phyloP scores from a whole-genome alignment of 2,797 vertebrate species.

The Chloroceryle inda region DNA sequence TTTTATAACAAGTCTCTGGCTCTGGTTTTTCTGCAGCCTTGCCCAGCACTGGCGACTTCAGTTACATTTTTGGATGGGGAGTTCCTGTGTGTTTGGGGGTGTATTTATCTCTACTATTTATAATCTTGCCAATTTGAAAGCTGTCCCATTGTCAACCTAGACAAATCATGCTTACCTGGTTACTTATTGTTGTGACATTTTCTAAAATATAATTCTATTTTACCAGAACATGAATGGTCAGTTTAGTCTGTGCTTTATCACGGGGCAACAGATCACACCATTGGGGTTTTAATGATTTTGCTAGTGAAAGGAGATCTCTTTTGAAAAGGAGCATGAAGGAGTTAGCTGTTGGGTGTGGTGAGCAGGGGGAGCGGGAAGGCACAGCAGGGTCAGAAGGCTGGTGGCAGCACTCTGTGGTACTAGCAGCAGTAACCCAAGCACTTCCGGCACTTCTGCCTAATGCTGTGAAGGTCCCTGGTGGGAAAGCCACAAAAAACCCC shows the following conservation, averaged over 20 bases:
- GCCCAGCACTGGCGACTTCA: neutral
- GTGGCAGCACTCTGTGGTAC: rapidly evolving
- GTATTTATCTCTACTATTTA: neutral
- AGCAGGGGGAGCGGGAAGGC: rapidly evolving
- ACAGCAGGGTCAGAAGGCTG: neutral
- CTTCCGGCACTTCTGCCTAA: neutral
- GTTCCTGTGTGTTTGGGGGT: neutral
- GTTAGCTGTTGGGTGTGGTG: neutral
- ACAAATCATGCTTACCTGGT: neutral
- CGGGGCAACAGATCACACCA: neutral
- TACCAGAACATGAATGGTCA: neutral
- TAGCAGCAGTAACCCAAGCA: neutral
- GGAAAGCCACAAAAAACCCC: neutral
- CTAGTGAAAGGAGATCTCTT: neutral
- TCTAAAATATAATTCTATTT: neutral
- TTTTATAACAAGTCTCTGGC: neutral
- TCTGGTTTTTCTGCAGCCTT: neutral
- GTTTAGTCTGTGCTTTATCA: neutral
- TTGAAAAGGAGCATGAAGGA: rapidly evolving
- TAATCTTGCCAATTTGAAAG: neutral
- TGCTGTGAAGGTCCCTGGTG: neutral
- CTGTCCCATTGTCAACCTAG: neutral
- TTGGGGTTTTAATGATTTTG: neutral
- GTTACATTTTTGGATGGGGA: neutral
- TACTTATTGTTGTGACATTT: neutral